Percentiles rank a stretch among this genome's conserved stretches.
Conservation (phyloP, 2,797 vertebrate genomes). For the Parambassis ranga region DNA sequence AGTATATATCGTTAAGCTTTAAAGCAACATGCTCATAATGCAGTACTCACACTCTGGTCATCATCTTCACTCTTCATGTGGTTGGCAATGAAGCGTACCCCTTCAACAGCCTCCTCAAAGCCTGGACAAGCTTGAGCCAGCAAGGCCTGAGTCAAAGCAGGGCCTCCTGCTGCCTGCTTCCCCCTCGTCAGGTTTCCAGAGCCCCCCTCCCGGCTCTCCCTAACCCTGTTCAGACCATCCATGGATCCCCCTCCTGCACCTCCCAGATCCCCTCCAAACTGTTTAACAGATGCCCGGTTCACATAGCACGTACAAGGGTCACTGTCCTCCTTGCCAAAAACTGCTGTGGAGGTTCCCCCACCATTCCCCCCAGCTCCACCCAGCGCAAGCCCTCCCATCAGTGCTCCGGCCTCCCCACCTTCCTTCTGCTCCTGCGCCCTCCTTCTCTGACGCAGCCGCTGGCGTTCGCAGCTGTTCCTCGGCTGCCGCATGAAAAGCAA, state of each 20-base stretch:
- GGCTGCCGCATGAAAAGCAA: conserved; percentile 96
- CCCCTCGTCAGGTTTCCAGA: conserved; percentile 61
- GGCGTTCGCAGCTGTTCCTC: conserved; percentile 88
- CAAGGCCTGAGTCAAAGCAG: conserved; percentile 84
- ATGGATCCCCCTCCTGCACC: conserved; percentile 64
- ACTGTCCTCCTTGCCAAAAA: conserved; percentile 77
- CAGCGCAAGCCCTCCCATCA: conserved; percentile 79
- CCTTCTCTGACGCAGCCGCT: conserved; percentile 86
- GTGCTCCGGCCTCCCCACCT: conserved; percentile 66
- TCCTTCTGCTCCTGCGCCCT: conserved; percentile 81
- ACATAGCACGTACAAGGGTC: conserved; percentile 88
- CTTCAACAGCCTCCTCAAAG: conserved; percentile 77
- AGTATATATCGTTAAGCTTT: too few relatives aligned
- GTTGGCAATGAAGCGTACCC: conserved; percentile 83
- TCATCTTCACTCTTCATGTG: conserved; percentile 97
- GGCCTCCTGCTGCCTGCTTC: conserved; percentile 68
- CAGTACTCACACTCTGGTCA: conserved; percentile 92
- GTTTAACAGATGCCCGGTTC: conserved; percentile 86
- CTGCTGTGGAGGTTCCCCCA: conserved; percentile 44
- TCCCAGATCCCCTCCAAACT: conserved; percentile 78
- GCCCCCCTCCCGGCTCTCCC: conserved; percentile 71
- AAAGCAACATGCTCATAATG: not conserved
- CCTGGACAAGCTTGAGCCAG: conserved; percentile 77
- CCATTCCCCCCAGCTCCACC: conserved; percentile 44
- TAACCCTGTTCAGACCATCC: conserved; percentile 84